Conservation (phyloP, 2,113 vertebrate species). For the Sarotherodon lohbergeri region DNA sequence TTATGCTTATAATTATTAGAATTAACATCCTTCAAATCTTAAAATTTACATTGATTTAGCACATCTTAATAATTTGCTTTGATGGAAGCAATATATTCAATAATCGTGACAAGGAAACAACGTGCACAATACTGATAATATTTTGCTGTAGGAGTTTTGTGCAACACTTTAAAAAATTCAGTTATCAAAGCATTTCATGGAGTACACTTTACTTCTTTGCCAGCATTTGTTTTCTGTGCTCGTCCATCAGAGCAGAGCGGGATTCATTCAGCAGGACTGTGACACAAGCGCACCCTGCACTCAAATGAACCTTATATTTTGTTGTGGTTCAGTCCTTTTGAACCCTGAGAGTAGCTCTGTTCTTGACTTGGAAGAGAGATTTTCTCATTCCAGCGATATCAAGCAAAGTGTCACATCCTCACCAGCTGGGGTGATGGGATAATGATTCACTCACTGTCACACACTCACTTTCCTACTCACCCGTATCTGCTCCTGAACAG, state of each 20-base stretch:
- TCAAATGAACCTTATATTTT: not conserved
- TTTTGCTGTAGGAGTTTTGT: not conserved
- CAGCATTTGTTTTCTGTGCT: constrained; percentile 31
- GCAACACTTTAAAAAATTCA: not conserved
- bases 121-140: not conserved
- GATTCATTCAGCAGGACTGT: not conserved
- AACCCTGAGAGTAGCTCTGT: not conserved
- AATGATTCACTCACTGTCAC: constrained; percentile 46
- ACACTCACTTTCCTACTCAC: constrained; percentile 41
- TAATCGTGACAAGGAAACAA: not conserved
- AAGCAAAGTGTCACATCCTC: constrained; percentile 48
- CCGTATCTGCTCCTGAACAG: constrained; percentile 4
- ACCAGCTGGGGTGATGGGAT: constrained; percentile 50
- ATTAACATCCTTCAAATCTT: not conserved
- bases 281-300: not conserved
- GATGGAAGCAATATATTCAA: not conserved
- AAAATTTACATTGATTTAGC: fast-evolving
- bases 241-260: not conserved
- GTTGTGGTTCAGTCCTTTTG: not conserved
- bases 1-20: not conserved
- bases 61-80: not conserved
- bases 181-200: not conserved
- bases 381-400: constrained; percentile 30
- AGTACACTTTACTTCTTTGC: not conserved
- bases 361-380: not conserved